Evolutionary conservation across 2,888 invertebrate species (phyloP).

Genomic region (Pyralis farinalis): DNA sequence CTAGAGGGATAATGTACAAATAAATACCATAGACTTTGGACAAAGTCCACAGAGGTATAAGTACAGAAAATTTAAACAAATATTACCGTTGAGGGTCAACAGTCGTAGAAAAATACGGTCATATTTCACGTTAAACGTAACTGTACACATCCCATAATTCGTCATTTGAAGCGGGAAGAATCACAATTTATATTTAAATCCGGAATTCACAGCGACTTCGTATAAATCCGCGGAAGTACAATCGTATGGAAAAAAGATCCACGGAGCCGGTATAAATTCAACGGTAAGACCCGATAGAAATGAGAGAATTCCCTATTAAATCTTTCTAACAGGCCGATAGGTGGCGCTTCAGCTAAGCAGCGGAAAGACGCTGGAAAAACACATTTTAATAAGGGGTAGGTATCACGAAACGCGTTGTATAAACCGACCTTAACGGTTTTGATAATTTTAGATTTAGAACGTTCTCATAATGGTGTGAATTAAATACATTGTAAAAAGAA

Average conservation of each 20-base stretch:
- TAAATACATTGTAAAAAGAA: neutral
- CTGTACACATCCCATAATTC: constrained; percentile 6
- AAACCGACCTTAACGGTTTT: constrained; percentile 26
- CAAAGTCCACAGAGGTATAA: no score
- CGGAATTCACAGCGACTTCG: constrained; percentile 30
- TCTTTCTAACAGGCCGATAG: constrained; percentile 66
- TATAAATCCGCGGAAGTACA: constrained; percentile 55
- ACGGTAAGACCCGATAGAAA: constrained; percentile 72
- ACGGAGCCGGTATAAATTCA: constrained; percentile 58
- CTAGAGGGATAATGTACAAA: no score
- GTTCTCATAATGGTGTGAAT: neutral
- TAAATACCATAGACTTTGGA: no score
- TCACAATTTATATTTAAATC: constrained; percentile 18
- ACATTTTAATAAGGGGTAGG: constrained; percentile 66
- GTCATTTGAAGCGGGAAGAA: constrained; percentile 7
- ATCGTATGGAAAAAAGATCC: constrained; percentile 70
- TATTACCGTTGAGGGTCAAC: no score
- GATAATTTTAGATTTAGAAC: constrained; percentile 26
- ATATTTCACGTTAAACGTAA: neutral
- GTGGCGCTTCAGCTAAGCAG: constrained; percentile 59
- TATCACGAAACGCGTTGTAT: constrained; percentile 23
- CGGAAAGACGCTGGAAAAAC: constrained; percentile 53
- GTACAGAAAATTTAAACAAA: no score
- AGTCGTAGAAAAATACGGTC: no score
- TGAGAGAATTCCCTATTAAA: constrained; percentile 70